phyloP scores from a whole-genome alignment of 2,888 invertebrate genomes.

The Lampropteryx suffumata region DNA sequence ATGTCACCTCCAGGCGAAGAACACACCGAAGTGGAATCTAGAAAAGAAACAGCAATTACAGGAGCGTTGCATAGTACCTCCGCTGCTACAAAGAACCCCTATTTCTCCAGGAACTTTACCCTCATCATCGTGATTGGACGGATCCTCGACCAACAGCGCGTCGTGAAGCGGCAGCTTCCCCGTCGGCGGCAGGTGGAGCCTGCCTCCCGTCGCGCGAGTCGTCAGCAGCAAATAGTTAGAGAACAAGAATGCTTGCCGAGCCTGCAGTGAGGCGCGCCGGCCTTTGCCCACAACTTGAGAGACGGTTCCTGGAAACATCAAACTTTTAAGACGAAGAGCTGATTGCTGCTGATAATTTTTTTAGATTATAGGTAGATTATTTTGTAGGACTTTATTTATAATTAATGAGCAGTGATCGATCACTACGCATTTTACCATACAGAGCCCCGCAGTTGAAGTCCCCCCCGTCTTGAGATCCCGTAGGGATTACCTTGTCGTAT shows the following conservation, averaged over 20 bases:
- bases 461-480: too few relatives aligned
- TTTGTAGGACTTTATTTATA: too few relatives aligned
- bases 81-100: too few relatives aligned
- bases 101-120: too few relatives aligned
- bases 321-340: too few relatives aligned
- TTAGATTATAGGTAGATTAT: too few relatives aligned
- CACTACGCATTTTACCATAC: too few relatives aligned
- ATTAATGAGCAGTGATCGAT: too few relatives aligned
- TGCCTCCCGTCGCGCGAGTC: conserved; percentile 91
- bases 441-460: too few relatives aligned
- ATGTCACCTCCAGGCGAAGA: conserved; percentile 74
- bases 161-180: conserved; percentile 93
- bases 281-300: conserved; percentile 87
- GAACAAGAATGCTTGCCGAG: conserved; percentile 94
- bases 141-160: conserved; percentile 93
- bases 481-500: conserved; percentile 95
- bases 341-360: too few relatives aligned
- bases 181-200: conserved; percentile 92
- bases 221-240: conserved; percentile 94
- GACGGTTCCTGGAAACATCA: conserved; percentile 86
- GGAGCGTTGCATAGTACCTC: too few relatives aligned
- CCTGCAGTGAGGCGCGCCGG: conserved; percentile 66
- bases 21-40: conserved; percentile 73
- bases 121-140: conserved; percentile 86
- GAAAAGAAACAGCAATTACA: conserved; percentile 4